Evolutionary conservation across 2,888 invertebrate species (phyloP).

Genomic region (Ochropleura leucogaster): DNA sequence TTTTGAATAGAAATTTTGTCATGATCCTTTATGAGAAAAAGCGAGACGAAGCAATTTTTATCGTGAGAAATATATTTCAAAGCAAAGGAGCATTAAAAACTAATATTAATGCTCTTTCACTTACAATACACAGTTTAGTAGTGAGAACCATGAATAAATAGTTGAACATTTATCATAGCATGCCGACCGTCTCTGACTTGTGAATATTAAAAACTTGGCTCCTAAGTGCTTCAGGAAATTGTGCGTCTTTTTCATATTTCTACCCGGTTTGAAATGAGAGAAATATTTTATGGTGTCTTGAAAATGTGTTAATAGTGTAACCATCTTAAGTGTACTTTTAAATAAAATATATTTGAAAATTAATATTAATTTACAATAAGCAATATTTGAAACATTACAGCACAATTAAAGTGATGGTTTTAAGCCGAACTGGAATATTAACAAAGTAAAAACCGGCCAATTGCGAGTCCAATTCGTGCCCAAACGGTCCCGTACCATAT

Average conservation of each 20-base stretch:
- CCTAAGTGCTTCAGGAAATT: constrained; percentile 38
- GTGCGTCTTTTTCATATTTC: constrained; percentile 32
- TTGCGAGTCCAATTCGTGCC: no score
- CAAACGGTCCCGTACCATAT: no score
- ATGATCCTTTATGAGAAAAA: background rate
- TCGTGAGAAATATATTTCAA: background rate
- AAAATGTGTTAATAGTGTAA: background rate
- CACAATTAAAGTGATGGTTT: no score
- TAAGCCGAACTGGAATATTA: no score
- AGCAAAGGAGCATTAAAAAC: background rate
- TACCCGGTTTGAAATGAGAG: constrained; percentile 11
- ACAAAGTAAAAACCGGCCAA: no score
- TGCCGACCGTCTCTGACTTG: constrained; percentile 26
- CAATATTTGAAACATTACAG: no score
- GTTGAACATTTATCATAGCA: constrained; percentile 37
- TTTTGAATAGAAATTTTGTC: background rate
- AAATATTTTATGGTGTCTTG: constrained; percentile 28
- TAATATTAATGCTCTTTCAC: background rate
- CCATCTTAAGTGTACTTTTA: background rate
- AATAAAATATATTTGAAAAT: no score
- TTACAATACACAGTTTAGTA: background rate
- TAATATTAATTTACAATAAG: no score
- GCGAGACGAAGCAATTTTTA: background rate
- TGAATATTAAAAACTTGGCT: constrained; percentile 43
- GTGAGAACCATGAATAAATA: constrained; percentile 17